These are phyloP conservation scores for Oppia nitens DNA, from an alignment of 1,140 invertebrate genomes.

Conservation along the genomic window DNA sequence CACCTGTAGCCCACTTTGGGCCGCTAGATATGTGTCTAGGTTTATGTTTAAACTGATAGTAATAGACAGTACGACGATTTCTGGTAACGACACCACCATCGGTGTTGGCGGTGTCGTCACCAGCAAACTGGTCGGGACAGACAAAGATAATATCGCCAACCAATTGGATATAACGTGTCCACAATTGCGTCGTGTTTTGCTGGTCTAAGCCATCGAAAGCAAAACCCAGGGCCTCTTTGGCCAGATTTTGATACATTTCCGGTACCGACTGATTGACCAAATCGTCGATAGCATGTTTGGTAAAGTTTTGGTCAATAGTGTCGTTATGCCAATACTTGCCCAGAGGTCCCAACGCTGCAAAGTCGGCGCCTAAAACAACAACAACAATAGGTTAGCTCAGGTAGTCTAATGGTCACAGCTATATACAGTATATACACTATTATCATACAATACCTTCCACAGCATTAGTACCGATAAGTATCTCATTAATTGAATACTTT, in stretches of 20 bases:
- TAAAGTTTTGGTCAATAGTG: neutral
- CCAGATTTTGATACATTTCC: neutral
- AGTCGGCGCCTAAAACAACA: conserved; percentile 4
- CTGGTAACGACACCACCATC: too few relatives aligned
- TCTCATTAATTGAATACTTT: too few relatives aligned
- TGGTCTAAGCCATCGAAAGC: neutral
- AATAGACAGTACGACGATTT: neutral
- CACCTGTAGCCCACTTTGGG: neutral
- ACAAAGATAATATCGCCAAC: conserved; percentile 16
- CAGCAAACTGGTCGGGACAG: conserved; percentile 31
- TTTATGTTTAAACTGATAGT: neutral
- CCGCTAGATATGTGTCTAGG: conserved; percentile 13
- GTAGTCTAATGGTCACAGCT: too few relatives aligned
- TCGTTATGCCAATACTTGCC: neutral
- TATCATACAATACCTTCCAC: too few relatives aligned
- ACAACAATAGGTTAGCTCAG: too few relatives aligned
- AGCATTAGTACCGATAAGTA: conserved; percentile 5
- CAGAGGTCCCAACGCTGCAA: neutral
- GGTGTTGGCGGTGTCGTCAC: too few relatives aligned
- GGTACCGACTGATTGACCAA: neutral
- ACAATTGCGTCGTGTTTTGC: neutral
- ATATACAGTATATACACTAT: too few relatives aligned
- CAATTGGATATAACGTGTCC: conserved; percentile 5
- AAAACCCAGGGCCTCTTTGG: neutral
- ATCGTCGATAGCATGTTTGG: neutral